Percentiles rank a stretch among this genome's conserved stretches.
These are phyloP conservation scores for Aurelia aurita complex sp. Pacific DNA, from an alignment of 30 jellyfish, hydroid and myxozoan species.

Conservation along the genomic window DNA sequence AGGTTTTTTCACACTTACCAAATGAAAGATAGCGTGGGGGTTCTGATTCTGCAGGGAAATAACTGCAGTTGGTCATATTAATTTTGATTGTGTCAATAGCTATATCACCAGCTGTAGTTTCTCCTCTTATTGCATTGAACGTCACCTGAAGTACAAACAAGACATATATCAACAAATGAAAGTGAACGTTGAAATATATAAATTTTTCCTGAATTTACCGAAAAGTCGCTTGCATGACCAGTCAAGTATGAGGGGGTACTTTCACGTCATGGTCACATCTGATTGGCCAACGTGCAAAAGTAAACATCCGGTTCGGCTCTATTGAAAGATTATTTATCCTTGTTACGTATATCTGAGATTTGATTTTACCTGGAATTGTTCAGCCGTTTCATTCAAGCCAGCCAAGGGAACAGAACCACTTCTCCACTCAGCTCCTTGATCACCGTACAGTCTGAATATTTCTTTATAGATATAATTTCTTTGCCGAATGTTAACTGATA, in stretches of 20 bases:
- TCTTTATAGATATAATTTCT: constrained; percentile 22
- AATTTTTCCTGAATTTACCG: too few species aligned
- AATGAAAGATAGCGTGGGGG: too few species aligned
- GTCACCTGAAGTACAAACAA: not conserved
- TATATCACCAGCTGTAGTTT: constrained; percentile 32
- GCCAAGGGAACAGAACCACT: constrained; percentile 40
- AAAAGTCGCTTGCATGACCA: too few species aligned
- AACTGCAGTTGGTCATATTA: not conserved
- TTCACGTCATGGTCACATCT: too few species aligned
- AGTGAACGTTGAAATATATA: too few species aligned
- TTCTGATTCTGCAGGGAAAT: too few species aligned
- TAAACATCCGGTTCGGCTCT: too few species aligned
- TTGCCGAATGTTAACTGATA: constrained; percentile 41
- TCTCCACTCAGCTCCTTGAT: constrained; percentile 68
- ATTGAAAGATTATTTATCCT: too few species aligned
- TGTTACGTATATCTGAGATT: too few species aligned
- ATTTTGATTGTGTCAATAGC: constrained; percentile 43
- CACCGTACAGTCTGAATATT: constrained; percentile 48
- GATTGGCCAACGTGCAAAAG: too few species aligned
- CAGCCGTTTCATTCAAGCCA: constrained; percentile 9
- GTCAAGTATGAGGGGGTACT: too few species aligned
- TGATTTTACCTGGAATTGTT: constrained; percentile 30
- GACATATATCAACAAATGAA: not conserved
- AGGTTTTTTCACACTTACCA: too few species aligned
- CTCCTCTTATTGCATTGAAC: constrained; percentile 57